Evolutionary conservation across 1,140 invertebrate species (phyloP).

Genomic region (Drusus annulatus): DNA sequence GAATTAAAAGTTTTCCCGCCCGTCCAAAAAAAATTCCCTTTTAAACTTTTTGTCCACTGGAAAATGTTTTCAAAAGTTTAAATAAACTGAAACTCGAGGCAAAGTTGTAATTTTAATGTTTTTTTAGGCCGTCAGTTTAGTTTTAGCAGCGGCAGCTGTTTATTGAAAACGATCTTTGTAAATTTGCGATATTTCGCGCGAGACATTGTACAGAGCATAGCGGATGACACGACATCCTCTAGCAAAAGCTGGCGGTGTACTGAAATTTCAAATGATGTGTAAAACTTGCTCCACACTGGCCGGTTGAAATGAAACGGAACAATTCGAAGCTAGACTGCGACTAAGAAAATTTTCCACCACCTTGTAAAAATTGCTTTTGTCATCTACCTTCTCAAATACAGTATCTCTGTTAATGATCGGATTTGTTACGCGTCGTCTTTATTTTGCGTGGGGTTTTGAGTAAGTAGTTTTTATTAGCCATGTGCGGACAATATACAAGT

Average conservation of each 20-base stretch:
- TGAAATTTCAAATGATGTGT: not conserved
- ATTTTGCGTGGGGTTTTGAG: not conserved
- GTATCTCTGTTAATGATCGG: not conserved
- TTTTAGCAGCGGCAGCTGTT: not conserved
- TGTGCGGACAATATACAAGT: not conserved
- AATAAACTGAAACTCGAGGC: not conserved
- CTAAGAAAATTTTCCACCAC: not conserved
- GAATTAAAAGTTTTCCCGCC: constrained; percentile 4
- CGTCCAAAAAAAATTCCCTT: not conserved
- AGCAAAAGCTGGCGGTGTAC: constrained; percentile 3
- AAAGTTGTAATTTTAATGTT: not conserved
- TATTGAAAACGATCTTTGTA: constrained; percentile 14
- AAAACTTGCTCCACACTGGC: not conserved
- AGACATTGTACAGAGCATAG: not conserved
- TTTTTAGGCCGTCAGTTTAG: not conserved
- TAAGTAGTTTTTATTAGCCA: not conserved
- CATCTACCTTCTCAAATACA: too few species aligned
- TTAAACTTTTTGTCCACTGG: not conserved
- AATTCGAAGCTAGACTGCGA: not conserved
- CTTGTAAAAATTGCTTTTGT: too few species aligned
- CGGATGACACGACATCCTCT: not conserved
- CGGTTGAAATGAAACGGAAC: not conserved
- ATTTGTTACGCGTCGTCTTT: not conserved
- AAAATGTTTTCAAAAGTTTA: too few species aligned
- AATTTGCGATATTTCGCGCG: constrained; percentile 5